A percentile compares a stretch with the other conserved stretches of the same genome.
Evolutionary conservation across 2,113 vertebrate genomes (phyloP).

Genomic region (Tympanuchus pallidicinctus): DNA sequence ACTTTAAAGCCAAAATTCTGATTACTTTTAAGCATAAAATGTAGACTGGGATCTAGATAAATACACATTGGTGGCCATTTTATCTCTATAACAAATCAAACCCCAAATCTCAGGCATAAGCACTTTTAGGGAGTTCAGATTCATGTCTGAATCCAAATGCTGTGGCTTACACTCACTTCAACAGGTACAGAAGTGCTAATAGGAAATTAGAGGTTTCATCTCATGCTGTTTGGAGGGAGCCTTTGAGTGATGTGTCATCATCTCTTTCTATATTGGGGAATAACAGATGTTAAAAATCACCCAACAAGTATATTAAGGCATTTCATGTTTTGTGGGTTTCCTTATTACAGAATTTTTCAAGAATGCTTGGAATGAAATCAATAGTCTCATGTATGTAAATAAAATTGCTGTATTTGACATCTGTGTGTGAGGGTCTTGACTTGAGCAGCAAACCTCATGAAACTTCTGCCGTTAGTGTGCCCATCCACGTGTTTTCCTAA

Average conservation of each 20-base stretch:
- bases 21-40: background rate
- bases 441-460: background rate
- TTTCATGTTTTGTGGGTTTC: background rate
- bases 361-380: background rate
- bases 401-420: background rate
- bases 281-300: background rate
- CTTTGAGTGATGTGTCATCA: background rate
- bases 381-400: background rate
- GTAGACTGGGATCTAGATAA: background rate
- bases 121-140: background rate
- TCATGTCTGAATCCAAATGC: background rate
- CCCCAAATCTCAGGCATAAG: background rate
- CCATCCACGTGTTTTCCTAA: background rate
- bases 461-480: background rate
- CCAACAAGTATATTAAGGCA: background rate
- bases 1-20: background rate
- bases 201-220: background rate
- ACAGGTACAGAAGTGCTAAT: background rate
- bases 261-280: background rate
- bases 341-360: background rate
- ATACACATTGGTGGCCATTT: background rate
- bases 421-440: background rate
- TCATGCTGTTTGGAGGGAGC: background rate
- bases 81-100: background rate
- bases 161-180: background rate